phyloP scores from a whole-genome alignment of 2,888 invertebrate genomes.

The Onthophagus sagittarius region DNA sequence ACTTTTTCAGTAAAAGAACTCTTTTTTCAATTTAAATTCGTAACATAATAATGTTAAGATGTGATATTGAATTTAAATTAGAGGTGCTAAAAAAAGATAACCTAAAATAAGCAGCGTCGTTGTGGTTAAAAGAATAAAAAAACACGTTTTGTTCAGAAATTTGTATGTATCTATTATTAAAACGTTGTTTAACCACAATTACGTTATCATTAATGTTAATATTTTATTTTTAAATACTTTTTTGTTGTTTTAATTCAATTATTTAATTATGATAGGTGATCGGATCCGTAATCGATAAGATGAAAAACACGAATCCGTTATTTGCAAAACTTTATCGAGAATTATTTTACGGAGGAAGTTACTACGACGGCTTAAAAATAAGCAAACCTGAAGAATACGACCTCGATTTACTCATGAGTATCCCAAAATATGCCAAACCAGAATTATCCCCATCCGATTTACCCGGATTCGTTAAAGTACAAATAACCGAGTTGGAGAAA shows the following conservation, averaged over 20 bases:
- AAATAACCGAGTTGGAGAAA: conserved; percentile 36
- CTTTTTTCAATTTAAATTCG: no score
- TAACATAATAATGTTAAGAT: no score
- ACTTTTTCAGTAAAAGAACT: no score
- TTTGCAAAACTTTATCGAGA: conserved; percentile 39
- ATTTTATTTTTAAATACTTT: conserved; percentile 1
- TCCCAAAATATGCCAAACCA: conserved; percentile 51
- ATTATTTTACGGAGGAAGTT: conserved; percentile 56
- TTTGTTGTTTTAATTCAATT: no score
- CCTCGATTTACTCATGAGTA: conserved; percentile 55
- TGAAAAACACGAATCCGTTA: conserved; percentile 38
- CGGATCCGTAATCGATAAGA: conserved; percentile 33
- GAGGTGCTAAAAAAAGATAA: no score
- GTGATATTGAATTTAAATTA: no score
- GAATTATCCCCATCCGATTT: conserved; percentile 33
- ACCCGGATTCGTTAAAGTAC: conserved; percentile 52
- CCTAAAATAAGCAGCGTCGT: no score
- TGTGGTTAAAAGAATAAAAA: no score
- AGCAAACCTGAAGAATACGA: conserved; percentile 60
- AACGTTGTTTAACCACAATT: no score
- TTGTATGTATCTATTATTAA: no score
- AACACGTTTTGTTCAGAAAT: no score
- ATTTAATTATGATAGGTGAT: background rate
- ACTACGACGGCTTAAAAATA: conserved; percentile 58
- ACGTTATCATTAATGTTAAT: conserved; percentile 1